Base-by-base conservation (phyloP, 2,797 vertebrate species). In the Microctenopoma stevenorrisi region DNA sequence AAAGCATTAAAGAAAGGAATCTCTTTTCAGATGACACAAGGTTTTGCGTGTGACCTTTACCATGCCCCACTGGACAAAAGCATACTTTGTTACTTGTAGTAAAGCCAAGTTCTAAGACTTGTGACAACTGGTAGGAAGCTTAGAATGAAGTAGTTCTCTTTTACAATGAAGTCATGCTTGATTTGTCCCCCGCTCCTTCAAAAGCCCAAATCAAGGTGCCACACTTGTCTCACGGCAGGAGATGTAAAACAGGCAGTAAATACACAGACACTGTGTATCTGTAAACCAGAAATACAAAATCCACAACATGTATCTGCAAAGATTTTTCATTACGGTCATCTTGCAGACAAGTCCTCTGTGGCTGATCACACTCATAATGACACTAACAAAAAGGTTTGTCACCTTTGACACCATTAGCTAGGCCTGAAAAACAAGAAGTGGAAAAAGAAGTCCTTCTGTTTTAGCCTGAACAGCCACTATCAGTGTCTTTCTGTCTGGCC, bases 401-500 rank as follows among this genome's bases (percentile, higher is more conserved):
- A 56, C 43, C 63, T 62, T 26, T 64, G 46, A 59, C 80, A 60
- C 47, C 0, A 14, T 64, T 13, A 14, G 52, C 52, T 56, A 58
- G 15, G 62, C 62, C 56, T 55, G 30, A 14, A 76, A 85, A 44
- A 71, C 38, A 46, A 69, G 76, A 86, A 78, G 68, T 72, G 37
- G 76, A 79, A 84, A 67, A 53, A 77, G 76, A 76, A 78, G 63
- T 81, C 58, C 49, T n/a, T 49, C 42, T 42, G 22, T 62, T 82
- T 79, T 70, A 74, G 64, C 35, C 5, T 5, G 3, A 38, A 18
- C 4, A 8, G 25, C 63, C 43, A 1, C 4, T 0, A 12, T 28
- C 54, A 48, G 60, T 13, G 30, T 5, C 15, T 7, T 26, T 59
- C 60, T 49, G 49, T 70, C 64, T 28, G 0, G 28, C 15, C 46